phyloP scores from a whole-genome alignment of 2,888 invertebrate species.

The Lamproptera curius region DNA sequence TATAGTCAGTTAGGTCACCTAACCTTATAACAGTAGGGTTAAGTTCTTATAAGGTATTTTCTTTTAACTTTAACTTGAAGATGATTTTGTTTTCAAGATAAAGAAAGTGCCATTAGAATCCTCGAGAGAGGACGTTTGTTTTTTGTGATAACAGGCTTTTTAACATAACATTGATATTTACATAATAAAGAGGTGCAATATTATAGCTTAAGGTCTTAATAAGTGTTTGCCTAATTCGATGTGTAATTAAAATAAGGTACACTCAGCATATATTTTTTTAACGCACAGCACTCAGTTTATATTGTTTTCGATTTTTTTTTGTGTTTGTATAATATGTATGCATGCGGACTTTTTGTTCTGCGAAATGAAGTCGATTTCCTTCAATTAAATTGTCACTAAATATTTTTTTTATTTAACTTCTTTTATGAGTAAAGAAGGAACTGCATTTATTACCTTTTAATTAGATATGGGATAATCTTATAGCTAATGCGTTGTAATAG shows the following conservation, averaged over 20 bases:
- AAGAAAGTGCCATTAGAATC: slow-evolving; percentile 19
- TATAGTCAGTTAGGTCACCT: neutral
- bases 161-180: slow-evolving; percentile 6
- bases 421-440: too few species aligned
- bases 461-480: too few species aligned
- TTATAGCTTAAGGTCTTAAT: slow-evolving; percentile 8
- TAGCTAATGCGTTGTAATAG: too few species aligned
- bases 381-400: neutral
- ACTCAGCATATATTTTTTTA: neutral
- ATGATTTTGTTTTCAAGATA: too few species aligned
- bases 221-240: slow-evolving; percentile 7
- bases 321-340: neutral
- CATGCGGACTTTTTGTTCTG: neutral
- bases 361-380: neutral
- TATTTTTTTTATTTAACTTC: neutral
- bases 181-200: slow-evolving; percentile 20
- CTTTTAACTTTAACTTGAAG: too few species aligned
- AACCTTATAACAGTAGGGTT: slow-evolving; percentile 14
- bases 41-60: slow-evolving; percentile 4
- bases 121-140: neutral
- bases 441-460: too few species aligned
- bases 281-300: neutral
- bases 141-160: slow-evolving; percentile 8
- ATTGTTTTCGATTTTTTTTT: neutral
- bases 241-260: neutral